These are phyloP conservation scores for Blastomussa wellsi DNA, from an alignment of 92 coral and sea anemone species.

Conservation along the genomic window DNA sequence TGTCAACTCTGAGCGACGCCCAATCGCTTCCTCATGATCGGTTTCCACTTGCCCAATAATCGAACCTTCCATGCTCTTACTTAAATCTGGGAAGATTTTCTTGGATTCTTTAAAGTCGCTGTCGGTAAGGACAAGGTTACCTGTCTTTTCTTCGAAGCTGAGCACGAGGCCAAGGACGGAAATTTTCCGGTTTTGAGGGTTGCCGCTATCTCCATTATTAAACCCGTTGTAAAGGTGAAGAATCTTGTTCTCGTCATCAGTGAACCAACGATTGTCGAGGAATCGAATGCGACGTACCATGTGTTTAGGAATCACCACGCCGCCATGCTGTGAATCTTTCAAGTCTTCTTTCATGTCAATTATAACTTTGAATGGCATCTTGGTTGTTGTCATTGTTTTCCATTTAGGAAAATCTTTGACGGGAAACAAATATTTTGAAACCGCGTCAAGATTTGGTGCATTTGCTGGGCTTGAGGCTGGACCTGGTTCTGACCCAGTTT, in stretches of 20 bases:
- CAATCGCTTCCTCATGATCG: background rate
- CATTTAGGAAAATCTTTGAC: slow-evolving; percentile 17
- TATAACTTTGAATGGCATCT: slow-evolving; percentile 1
- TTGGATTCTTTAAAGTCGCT: slow-evolving; percentile 36
- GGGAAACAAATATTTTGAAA: background rate
- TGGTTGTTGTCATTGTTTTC: background rate
- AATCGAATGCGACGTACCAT: slow-evolving; percentile 19
- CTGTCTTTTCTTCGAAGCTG: slow-evolving; percentile 36
- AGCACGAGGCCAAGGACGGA: slow-evolving; percentile 59
- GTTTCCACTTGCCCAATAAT: slow-evolving; percentile 19
- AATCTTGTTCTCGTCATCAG: slow-evolving; percentile 14
- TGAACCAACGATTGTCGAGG: slow-evolving; percentile 41
- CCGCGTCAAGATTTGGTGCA: background rate
- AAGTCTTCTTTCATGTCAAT: slow-evolving; percentile 41
- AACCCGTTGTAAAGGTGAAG: slow-evolving; percentile 50
- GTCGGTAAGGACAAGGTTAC: slow-evolving; percentile 16
- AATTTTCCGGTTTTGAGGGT: slow-evolving; percentile 31
- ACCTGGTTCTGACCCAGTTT: background rate
- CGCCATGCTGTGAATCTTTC: background rate
- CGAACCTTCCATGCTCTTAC: slow-evolving; percentile 20
- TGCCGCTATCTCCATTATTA: slow-evolving; percentile 43
- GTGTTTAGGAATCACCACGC: slow-evolving; percentile 15
- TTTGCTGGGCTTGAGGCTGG: background rate
- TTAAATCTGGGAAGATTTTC: slow-evolving; percentile 14
- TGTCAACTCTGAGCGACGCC: background rate